Conservation (phyloP, 2,797 vertebrate species). For the Falco concolor region DNA sequence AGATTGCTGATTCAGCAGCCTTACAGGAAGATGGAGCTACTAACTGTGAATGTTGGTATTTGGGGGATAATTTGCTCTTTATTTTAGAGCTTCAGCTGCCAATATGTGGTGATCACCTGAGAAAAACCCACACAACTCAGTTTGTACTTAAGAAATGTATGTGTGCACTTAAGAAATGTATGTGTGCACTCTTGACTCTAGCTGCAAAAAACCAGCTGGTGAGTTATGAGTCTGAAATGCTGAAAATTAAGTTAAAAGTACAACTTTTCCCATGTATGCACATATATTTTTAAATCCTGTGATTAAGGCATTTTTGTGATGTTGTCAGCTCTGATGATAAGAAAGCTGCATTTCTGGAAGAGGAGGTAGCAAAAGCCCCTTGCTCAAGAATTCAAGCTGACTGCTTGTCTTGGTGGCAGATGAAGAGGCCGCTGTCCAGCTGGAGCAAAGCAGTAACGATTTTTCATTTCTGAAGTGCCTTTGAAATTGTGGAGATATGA, state of each 20-base stretch:
- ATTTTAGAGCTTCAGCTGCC: neutral
- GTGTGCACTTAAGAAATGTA: no score
- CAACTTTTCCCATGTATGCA: no score
- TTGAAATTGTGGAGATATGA: neutral
- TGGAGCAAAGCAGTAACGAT: neutral
- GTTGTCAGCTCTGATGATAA: neutral
- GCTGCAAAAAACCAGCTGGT: neutral
- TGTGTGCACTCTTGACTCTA: neutral
- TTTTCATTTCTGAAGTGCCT: neutral
- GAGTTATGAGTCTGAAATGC: neutral
- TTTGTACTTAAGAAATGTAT: neutral
- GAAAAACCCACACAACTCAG: neutral
- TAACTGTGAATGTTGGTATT: neutral
- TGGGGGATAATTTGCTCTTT: neutral
- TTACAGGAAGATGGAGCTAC: neutral
- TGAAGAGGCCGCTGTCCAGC: neutral
- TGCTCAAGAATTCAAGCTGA: neutral
- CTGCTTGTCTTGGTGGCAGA: rapidly evolving
- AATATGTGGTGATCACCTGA: neutral
- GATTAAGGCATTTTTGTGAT: neutral
- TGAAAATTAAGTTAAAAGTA: neutral
- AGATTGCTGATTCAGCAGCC: neutral
- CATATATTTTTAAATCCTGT: neutral
- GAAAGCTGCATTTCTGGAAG: neutral
- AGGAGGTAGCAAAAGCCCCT: neutral